Evolutionary conservation across 2,888 invertebrate species (phyloP), one percentile per base, ranked within the genome.

Genomic region (Exocentrus adspersus): DNA sequence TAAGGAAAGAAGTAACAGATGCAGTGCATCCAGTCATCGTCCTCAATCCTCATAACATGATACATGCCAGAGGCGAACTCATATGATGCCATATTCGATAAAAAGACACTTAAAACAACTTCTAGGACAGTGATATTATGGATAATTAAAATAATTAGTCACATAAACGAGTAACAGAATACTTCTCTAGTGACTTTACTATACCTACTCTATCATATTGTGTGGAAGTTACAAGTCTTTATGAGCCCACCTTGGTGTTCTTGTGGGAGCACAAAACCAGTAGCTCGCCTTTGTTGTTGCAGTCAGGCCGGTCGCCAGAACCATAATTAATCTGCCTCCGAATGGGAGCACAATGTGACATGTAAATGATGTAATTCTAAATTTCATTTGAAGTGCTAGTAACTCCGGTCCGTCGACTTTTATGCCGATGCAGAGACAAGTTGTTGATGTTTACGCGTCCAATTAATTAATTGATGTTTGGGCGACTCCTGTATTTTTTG

Each of bases 381-480:
- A 20, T 20, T 45, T 20, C 17, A 48, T 46, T 4, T 2, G 37
- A 37, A 12, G 37, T n/a, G n/a, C n/a, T 37, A 37, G 37, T 30
- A 12, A 37, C 24, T 20, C 17, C 20, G 20, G 20, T n/a, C 48
- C 17, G 60, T 68, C 62, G 59, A 62, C 62, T 62, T 67, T 67
- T 57, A 67, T 67, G n/a, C n/a, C n/a, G n/a, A n/a, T n/a, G n/a
- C n/a, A n/a, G n/a, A n/a, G n/a, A n/a, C n/a, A n/a, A n/a, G n/a
- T n/a, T n/a, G 59, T 62, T 50, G 56, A 60, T 62, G 60, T 60
- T 62, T 45, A 64, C 60, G 28, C 21, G 21, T 24, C 14, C 28
- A 65, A 62, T 65, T 65, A 63, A 41, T 65, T 60, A 48, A 48
- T 48, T 28, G 16, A 6, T 16, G 58, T 65, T 68, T 52, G 62